Percentiles rank a stretch among this genome's conserved stretches.
Evolutionary conservation across 2,797 vertebrate genomes (phyloP).

Genomic region (Lepilemur septentrionalis): DNA sequence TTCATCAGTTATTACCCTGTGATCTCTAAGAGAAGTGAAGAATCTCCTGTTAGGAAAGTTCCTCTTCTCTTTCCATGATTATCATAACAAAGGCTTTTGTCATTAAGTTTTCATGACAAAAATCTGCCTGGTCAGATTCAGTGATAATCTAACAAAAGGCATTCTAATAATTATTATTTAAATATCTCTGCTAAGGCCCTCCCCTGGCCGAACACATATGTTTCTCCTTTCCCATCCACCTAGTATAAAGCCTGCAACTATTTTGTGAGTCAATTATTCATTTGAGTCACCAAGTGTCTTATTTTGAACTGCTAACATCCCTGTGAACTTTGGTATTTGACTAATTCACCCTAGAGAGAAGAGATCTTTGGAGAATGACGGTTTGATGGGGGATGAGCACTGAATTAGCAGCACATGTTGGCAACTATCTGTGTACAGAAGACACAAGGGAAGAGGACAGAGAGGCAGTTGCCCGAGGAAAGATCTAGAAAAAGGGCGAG

Average conservation of each 20-base stretch:
- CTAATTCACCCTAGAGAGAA: not conserved
- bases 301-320: not conserved
- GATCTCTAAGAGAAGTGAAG: not conserved
- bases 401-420: not conserved
- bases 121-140: not conserved
- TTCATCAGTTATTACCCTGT: not conserved
- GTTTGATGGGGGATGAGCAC: not conserved
- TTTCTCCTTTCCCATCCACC: not conserved
- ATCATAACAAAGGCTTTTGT: not conserved
- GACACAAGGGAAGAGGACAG: accelerated
- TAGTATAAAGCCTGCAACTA: not conserved
- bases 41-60: not conserved
- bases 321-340: not conserved
- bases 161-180: not conserved
- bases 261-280: not conserved
- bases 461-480: not conserved
- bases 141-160: not conserved
- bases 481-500: not conserved
- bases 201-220: not conserved
- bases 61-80: not conserved
- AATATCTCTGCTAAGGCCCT: not conserved
- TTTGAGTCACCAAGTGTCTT: not conserved
- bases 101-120: not conserved
- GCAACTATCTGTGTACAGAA: not conserved
- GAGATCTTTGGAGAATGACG: not conserved